Percentiles rank a stretch among this genome's conserved stretches.
Evolutionary conservation across 2,888 invertebrate species (phyloP).

Genomic region (Acholoe squamosa): DNA sequence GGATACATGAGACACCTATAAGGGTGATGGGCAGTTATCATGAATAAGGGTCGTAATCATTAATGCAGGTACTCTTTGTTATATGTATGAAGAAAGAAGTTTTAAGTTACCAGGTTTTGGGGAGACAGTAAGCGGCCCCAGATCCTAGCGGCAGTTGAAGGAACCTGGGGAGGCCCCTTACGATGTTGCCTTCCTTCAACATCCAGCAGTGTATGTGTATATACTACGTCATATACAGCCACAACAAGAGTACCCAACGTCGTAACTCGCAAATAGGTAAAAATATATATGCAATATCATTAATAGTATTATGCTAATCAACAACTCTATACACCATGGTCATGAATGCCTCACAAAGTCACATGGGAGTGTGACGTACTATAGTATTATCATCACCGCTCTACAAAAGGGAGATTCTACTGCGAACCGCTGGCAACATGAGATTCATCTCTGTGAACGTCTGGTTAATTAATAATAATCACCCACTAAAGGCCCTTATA

Average conservation of each 20-base stretch:
- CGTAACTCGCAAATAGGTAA: conserved; percentile 61
- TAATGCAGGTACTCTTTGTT: conserved; percentile 37
- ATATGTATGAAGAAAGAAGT: conserved; percentile 33
- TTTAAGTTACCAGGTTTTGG: neutral
- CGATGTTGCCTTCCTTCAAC: conserved; percentile 58
- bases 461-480: neutral
- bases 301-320: conserved; percentile 49
- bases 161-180: neutral
- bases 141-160: neutral
- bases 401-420: conserved; percentile 57
- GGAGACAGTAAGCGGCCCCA: neutral
- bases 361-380: conserved; percentile 44
- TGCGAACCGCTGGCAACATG: conserved; percentile 29
- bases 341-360: conserved; percentile 43
- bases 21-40: conserved; percentile 51
- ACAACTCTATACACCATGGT: conserved; percentile 50
- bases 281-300: conserved; percentile 54
- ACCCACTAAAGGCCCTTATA: neutral
- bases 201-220: conserved; percentile 59
- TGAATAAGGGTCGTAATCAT: neutral
- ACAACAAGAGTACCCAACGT: conserved; percentile 58
- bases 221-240: conserved; percentile 47
- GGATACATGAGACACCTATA: conserved; percentile 55
- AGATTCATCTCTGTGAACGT: conserved; percentile 52
- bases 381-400: neutral